Base-by-base conservation (phyloP, 2,888 invertebrate genomes). In the Agonopterix alstromeriana region DNA sequence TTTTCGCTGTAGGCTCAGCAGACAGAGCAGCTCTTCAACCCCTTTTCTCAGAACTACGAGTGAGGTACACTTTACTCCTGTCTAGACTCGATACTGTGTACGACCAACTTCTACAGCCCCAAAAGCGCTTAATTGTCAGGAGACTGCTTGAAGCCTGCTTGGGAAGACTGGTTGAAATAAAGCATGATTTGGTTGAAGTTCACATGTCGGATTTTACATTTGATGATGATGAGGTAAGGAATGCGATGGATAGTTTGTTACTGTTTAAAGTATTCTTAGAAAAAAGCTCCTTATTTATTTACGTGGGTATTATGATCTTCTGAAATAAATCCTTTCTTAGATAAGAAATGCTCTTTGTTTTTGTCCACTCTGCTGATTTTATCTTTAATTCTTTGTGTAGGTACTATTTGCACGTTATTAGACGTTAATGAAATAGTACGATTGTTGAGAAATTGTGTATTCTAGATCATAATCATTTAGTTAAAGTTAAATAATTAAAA, bases 101-200 rank as follows among this genome's bases (percentile, higher is more conserved):
- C 63, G 98, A 98, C 65, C 97, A 97, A 84, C 90, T 97, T 62
- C 89, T 97, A 40, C 98, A 98, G 73, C 98, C 98, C 0, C 98
- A 98, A 74, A 98, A 98, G 74, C 90, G 97, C 35, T 73, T 93
- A 45, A 86, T 98, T n/a, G 90, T 98, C 0, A 90, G 91, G 53
- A 90, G 93, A 55, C 70, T 95, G 2, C 71, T 97, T 2, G 95
- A 97, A 66, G 91, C 93, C 0, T 92, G 93, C 42, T 86, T 97
- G 48, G 97, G 97, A 0, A 90, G 98, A 52, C 86, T 97, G 42
- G 82, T 98, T 35, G 98, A 98, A 76, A 81, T 98, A 7, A 97
- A 97, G 70, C 91, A 94, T 62, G 97, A 98, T 70, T 88, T 98
- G 55, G 96, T 97, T 0, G 94, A 96, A 63, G 90, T 97, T 10